Conservation (phyloP, 2,113 vertebrate genomes). For the Isichthys henryi region DNA sequence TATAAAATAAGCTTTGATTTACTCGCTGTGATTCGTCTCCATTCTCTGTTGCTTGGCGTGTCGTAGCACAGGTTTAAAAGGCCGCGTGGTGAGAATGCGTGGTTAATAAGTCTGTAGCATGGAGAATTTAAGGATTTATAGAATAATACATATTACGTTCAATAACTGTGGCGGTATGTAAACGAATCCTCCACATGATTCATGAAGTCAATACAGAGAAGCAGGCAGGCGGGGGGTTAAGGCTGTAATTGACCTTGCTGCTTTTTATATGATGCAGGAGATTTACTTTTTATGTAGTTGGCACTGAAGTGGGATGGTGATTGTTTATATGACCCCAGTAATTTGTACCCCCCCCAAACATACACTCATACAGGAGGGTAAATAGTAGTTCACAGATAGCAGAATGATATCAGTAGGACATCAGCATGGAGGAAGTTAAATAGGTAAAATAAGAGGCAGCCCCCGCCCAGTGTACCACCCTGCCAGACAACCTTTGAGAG, state of each 20-base stretch:
- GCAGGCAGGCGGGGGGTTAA: no score
- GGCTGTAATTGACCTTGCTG: not conserved
- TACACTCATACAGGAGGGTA: not conserved
- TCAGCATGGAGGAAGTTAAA: not conserved
- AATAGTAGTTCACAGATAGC: not conserved
- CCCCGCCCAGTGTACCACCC: not conserved
- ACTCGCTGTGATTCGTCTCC: not conserved
- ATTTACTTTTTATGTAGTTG: not conserved
- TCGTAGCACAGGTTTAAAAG: not conserved
- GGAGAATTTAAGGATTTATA: not conserved
- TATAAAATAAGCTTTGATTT: constrained; percentile 41
- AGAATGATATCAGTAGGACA: not conserved
- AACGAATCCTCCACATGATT: not conserved
- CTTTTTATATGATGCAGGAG: not conserved
- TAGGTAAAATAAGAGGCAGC: not conserved
- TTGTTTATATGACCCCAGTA: not conserved
- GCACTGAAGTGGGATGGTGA: not conserved
- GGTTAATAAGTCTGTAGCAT: not conserved
- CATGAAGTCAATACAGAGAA: not conserved
- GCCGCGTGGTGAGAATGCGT: not conserved
- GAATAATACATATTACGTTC: not conserved
- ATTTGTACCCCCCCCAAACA: not conserved
- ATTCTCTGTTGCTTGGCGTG: not conserved
- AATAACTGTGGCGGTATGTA: not conserved
- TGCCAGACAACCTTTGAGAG: not conserved